Percentiles rank a stretch among this genome's conserved stretches.
Conservation (phyloP, 1,140 invertebrate genomes). For the Radopholus similis region DNA sequence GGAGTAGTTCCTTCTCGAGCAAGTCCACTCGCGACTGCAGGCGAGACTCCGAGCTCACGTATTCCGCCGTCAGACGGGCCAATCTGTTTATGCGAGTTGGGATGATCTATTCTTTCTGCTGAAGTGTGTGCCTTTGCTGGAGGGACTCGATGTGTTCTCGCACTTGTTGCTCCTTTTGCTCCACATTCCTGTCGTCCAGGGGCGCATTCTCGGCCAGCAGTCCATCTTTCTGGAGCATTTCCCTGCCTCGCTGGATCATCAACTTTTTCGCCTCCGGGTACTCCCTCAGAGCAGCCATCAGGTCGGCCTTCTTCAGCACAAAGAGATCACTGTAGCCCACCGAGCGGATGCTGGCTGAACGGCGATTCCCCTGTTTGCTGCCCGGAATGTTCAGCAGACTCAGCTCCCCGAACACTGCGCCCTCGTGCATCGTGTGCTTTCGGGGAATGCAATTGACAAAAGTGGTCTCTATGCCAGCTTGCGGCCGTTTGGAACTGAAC, state of each 20-base stretch:
- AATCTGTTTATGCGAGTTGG: conserved; percentile 23
- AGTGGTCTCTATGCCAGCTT: too few species aligned
- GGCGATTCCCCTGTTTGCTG: conserved; percentile 62
- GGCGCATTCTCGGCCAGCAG: conserved; percentile 77
- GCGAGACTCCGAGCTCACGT: conserved; percentile 36
- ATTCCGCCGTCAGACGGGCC: conserved; percentile 34
- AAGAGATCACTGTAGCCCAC: conserved; percentile 63
- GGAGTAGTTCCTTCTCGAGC: conserved; percentile 27
- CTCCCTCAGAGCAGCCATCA: conserved; percentile 68
- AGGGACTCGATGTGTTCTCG: conserved; percentile 68
- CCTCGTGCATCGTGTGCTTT: conserved; percentile 52
- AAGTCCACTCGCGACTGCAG: conserved; percentile 13
- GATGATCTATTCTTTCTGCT: conserved; percentile 9
- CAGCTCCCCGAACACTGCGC: conserved; percentile 57
- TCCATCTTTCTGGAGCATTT: conserved; percentile 85
- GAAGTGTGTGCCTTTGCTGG: conserved; percentile 65
- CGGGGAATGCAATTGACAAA: too few species aligned
- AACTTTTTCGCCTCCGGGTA: conserved; percentile 85
- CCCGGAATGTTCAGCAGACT: conserved; percentile 58
- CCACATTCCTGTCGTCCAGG: conserved; percentile 62
- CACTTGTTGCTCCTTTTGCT: conserved; percentile 64
- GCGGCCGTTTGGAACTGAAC: too few species aligned
- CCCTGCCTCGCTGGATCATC: conserved; percentile 79
- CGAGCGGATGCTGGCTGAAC: conserved; percentile 62
- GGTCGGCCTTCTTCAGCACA: conserved; percentile 63